Conservation (phyloP, 2,113 vertebrate species). For the Felis chaus region DNA sequence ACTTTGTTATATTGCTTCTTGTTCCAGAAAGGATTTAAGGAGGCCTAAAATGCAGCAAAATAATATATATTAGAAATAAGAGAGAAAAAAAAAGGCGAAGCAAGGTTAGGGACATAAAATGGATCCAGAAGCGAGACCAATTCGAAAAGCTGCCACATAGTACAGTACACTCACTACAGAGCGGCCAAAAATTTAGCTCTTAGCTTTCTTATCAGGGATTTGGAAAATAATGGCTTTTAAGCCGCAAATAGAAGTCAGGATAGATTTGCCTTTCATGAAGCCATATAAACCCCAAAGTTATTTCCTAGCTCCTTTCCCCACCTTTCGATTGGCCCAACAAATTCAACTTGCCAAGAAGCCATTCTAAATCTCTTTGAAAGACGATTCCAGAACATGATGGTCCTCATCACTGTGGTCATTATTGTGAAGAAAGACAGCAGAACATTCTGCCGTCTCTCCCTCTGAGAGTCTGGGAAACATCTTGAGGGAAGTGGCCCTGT, state of each 20-base stretch:
- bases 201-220: slow-evolving; percentile 4
- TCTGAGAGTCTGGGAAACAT: background rate
- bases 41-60: slow-evolving; percentile 59
- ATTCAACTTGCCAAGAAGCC: background rate
- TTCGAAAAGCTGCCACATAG: background rate
- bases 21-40: slow-evolving; percentile 64
- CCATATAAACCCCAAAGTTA: background rate
- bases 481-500: background rate
- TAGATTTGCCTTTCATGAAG: slow-evolving; percentile 4
- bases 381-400: background rate
- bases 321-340: background rate
- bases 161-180: background rate
- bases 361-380: slow-evolving; percentile 1
- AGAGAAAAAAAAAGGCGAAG: background rate
- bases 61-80: slow-evolving; percentile 59
- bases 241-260: background rate
- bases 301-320: background rate
- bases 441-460: background rate
- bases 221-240: slow-evolving; percentile 20
- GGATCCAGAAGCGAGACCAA: background rate
- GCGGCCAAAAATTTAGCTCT: background rate
- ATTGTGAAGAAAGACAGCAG: background rate
- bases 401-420: background rate
- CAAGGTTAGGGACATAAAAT: slow-evolving; percentile 45
- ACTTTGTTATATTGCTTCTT: slow-evolving; percentile 61